phyloP scores from a whole-genome alignment of 2,113 vertebrate species.

The Hydrochoerus hydrochaeris region DNA sequence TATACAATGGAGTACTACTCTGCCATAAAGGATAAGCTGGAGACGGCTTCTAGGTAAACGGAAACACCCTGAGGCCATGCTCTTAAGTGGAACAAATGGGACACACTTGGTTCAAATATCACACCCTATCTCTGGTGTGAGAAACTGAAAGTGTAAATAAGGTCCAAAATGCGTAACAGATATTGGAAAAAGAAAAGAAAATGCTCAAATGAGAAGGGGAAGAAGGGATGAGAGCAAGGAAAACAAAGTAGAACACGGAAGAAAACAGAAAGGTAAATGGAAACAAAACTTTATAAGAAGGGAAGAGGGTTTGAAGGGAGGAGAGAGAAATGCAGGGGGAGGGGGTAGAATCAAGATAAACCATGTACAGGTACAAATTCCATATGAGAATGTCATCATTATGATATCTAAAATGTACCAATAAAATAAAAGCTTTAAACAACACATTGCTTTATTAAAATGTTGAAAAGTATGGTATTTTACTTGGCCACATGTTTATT shows the following conservation, averaged over 20 bases:
- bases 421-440: neutral
- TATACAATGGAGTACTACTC: neutral
- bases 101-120: neutral
- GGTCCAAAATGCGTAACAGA: neutral
- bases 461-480: neutral
- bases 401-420: neutral
- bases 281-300: neutral
- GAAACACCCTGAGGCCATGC: neutral
- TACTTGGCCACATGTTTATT: neutral
- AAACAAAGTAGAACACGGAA: neutral
- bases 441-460: conserved; percentile 21
- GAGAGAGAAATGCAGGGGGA: neutral
- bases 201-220: neutral
- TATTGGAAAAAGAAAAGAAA: neutral
- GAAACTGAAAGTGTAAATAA: neutral
- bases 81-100: neutral
- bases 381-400: neutral
- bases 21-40: neutral
- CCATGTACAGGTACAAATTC: neutral
- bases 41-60: neutral
- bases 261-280: neutral
- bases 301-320: neutral
- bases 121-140: neutral
- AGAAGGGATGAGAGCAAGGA: neutral
- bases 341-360: neutral